Evolutionary conservation across 2,797 vertebrate species (phyloP), one percentile per base, ranked within the genome.

Genomic region (Peromyscus eremicus): DNA sequence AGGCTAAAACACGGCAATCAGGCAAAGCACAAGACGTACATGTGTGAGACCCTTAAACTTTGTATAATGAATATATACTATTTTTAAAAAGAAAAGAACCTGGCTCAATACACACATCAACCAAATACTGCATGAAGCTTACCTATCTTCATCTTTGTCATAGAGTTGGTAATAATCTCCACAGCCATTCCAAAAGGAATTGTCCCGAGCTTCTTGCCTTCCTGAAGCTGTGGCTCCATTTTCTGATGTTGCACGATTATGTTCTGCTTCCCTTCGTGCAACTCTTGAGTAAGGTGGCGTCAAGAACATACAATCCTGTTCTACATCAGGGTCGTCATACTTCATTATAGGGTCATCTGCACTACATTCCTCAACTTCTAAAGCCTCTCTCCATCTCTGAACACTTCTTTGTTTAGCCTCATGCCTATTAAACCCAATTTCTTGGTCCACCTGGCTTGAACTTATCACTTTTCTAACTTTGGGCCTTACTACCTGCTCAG

Each of bases 401-500:
- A 91, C 97, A 95, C 25, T 96, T 92, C 85, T 89, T 85, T 98
- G 98, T 14, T 98, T 97, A 71, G 98, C 95, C 25, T 98, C 97
- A 85, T 97, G 97, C 92, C 52, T 94, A 81, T 40, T 81, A 25
- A 98, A 32, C 73, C 92, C 37, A 1, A 66, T 57, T 68, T 98
- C 98, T 97, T 97, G 98, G 57, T 98, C 98, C 64, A 98, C 86
- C 1, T 95, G 97, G 37, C 93, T 97, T 84, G 98, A 89, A 96
- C 95, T 94, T 84, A 96, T 85, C 93, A 97, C 97, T 96, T 98
- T 99, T 92, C 98, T 98, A 97, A 99, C 98, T 98, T 99, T 99
- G 97, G 99, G 99, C 97, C 99, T 98, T 46, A 99, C 99, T 75
- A 99, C 99, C 91, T 98, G 98, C 87, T 99, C 99, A 88, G 95